These are phyloP conservation scores for Xestia rhomboidea DNA, from an alignment of 2,888 invertebrate genomes.

Conservation along the genomic window DNA sequence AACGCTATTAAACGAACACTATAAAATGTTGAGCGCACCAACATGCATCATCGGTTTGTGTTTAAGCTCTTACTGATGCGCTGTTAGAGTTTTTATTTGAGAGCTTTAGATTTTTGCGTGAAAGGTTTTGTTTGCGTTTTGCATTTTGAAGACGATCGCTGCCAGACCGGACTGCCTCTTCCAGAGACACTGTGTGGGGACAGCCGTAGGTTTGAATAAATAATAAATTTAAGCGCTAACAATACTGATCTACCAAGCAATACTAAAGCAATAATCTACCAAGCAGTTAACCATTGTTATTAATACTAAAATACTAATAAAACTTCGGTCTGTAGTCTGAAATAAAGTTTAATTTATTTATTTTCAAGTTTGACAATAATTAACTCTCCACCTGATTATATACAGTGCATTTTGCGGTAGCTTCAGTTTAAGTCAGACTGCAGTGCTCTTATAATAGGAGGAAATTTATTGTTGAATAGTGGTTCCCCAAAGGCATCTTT, in stretches of 20 bases:
- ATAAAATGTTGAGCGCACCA: constrained; percentile 78
- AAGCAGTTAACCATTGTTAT: no score
- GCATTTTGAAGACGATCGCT: not conserved
- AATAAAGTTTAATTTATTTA: not conserved
- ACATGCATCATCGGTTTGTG: constrained; percentile 75
- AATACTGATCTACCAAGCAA: no score
- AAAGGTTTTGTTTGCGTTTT: not conserved
- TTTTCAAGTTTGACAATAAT: not conserved
- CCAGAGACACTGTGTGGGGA: not conserved
- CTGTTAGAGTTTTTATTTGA: constrained; percentile 57
- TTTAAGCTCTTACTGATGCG: constrained; percentile 66
- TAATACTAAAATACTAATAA: no score
- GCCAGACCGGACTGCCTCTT: not conserved
- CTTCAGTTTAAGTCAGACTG: not conserved
- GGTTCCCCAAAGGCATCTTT: not conserved
- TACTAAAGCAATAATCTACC: no score
- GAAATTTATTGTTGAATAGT: no score
- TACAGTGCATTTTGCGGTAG: not conserved
- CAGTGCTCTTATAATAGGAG: not conserved
- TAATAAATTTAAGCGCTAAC: no score
- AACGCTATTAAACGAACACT: constrained; percentile 79
- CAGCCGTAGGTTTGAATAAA: not conserved
- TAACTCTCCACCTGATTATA: rapidly evolving
- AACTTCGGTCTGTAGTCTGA: not conserved
- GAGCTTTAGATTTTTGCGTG: constrained; percentile 19